phyloP scores from a whole-genome alignment of 2,888 invertebrate species.

The Acanthococcus lagerstroemiae region DNA sequence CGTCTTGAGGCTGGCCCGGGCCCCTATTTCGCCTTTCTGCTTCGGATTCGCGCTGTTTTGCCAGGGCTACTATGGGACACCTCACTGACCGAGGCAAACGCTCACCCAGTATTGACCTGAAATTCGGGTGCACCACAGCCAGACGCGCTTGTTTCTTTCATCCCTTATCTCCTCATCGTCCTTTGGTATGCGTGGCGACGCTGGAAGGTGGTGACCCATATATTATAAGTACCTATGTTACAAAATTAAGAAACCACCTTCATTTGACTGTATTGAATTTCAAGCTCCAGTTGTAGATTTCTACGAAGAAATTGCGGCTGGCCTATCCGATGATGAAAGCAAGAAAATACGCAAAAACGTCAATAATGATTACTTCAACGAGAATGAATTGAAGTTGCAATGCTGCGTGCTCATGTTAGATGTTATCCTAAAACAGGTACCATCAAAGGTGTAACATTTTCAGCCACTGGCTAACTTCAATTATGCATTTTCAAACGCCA shows the following conservation, averaged over 20 bases:
- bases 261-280: not conserved
- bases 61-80: too few relatives aligned
- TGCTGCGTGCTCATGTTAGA: slow-evolving; percentile 96
- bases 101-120: too few relatives aligned
- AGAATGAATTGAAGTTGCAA: slow-evolving; percentile 69
- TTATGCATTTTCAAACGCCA: not conserved
- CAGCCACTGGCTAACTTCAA: not conserved
- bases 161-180: too few relatives aligned
- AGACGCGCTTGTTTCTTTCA: too few relatives aligned
- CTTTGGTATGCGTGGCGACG: too few relatives aligned
- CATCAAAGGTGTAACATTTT: not conserved
- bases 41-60: too few relatives aligned
- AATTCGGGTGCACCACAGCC: too few relatives aligned
- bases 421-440: slow-evolving; percentile 81
- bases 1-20: too few relatives aligned
- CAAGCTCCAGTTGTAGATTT: slow-evolving; percentile 48
- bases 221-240: not conserved
- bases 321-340: slow-evolving; percentile 58
- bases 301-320: slow-evolving; percentile 51
- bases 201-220: too few relatives aligned
- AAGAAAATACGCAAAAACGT: slow-evolving; percentile 39
- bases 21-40: too few relatives aligned
- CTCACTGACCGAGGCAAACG: too few relatives aligned
- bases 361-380: slow-evolving; percentile 38
- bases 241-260: not conserved